Conservation (phyloP, 1,140 invertebrate genomes). For the Trichonephila inaurata region DNA sequence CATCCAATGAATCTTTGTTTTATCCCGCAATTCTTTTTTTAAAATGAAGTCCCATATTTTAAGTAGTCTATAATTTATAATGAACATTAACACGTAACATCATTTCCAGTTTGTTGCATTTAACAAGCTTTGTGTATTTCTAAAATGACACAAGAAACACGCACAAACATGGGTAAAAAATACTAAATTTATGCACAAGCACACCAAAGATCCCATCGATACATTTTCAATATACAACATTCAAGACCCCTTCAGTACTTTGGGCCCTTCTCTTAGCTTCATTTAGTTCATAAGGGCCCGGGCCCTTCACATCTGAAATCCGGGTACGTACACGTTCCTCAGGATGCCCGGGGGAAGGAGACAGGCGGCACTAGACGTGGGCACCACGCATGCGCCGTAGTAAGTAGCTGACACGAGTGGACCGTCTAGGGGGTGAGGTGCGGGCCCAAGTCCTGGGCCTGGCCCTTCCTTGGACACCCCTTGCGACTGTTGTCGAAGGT, state of each 20-base stretch:
- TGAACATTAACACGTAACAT: too few relatives aligned
- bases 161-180: background rate
- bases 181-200: conserved; percentile 25
- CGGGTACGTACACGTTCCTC: conserved; percentile 71
- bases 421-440: conserved; percentile 57
- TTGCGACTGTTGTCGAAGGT: conserved; percentile 84
- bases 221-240: background rate
- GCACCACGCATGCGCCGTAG: conserved; percentile 71
- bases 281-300: background rate
- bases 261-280: background rate
- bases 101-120: too few relatives aligned
- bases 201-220: background rate
- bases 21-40: too few relatives aligned
- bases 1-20: too few relatives aligned
- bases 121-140: background rate
- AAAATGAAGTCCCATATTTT: too few relatives aligned
- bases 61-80: too few relatives aligned
- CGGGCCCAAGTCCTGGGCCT: background rate
- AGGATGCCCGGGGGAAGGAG: conserved; percentile 68
- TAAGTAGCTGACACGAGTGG: conserved; percentile 61
- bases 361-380: conserved; percentile 58
- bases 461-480: conserved; percentile 60
- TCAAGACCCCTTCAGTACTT: background rate
- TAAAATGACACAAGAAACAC: background rate
- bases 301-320: conserved; percentile 62